phyloP scores from a whole-genome alignment of 2,113 vertebrate genomes.

The Phrynosoma blainvillii region DNA sequence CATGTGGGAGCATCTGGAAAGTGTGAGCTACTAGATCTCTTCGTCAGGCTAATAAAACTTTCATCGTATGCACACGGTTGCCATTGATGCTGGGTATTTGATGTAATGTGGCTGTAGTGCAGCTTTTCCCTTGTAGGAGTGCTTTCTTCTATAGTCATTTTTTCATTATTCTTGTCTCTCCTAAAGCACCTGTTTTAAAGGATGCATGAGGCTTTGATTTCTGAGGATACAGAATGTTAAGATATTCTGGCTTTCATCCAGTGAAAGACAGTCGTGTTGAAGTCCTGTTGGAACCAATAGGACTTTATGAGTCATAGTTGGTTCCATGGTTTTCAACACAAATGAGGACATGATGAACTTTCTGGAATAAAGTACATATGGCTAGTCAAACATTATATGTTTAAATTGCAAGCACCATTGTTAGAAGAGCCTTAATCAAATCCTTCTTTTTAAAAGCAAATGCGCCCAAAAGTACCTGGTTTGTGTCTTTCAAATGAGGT shows the following conservation, averaged over 20 bases:
- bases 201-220: conserved; percentile 35
- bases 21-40: conserved; percentile 28
- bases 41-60: conserved; percentile 33
- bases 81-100: conserved; percentile 1
- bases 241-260: conserved; percentile 23
- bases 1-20: conserved; percentile 32
- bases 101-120: background rate
- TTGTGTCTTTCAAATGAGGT: background rate
- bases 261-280: background rate
- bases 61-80: conserved; percentile 12
- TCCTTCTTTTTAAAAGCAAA: conserved; percentile 53
- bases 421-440: conserved; percentile 56
- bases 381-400: conserved; percentile 40
- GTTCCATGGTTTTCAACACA: background rate
- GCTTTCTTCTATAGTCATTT: conserved; percentile 26
- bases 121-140: background rate
- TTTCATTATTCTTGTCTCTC: conserved; percentile 18
- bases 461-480: background rate
- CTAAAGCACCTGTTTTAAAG: conserved; percentile 64
- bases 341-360: background rate
- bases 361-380: background rate
- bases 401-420: conserved; percentile 50
- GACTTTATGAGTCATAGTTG: background rate
- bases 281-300: background rate
- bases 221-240: conserved; percentile 49